Conservation (phyloP, 2,888 invertebrate genomes). For the Alloscopus bannaensis region DNA sequence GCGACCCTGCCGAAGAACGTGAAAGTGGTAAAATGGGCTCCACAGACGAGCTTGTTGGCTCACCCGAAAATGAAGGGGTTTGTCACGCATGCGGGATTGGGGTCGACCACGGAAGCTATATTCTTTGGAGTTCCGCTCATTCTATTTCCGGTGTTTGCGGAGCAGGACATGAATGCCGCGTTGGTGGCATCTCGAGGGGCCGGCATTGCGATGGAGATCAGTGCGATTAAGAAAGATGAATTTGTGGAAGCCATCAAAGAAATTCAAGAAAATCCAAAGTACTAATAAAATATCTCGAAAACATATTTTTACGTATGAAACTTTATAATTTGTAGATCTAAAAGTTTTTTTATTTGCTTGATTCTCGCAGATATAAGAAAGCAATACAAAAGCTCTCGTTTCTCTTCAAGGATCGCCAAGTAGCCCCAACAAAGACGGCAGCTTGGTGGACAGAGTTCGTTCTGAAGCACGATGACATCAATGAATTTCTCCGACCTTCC, state of each 20-base stretch:
- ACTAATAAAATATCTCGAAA: not conserved
- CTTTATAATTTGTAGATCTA: not conserved
- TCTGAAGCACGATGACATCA: not conserved
- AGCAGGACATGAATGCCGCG: slow-evolving; percentile 69
- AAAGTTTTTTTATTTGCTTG: not conserved
- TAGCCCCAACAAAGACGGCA: slow-evolving; percentile 29
- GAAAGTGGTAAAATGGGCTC: slow-evolving; percentile 40
- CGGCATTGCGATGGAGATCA: slow-evolving; percentile 67
- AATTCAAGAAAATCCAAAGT: slow-evolving; percentile 31
- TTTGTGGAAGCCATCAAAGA: slow-evolving; percentile 45
- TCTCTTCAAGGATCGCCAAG: slow-evolving; percentile 36
- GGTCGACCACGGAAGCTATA: slow-evolving; percentile 64
- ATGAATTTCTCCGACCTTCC: slow-evolving; percentile 8
- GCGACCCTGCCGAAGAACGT: slow-evolving; percentile 28
- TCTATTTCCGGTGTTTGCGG: slow-evolving; percentile 58
- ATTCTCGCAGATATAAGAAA: slow-evolving; percentile 31
- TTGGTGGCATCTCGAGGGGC: slow-evolving; percentile 33
- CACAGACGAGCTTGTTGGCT: slow-evolving; percentile 38
- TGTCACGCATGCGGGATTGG: slow-evolving; percentile 66
- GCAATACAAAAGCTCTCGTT: slow-evolving; percentile 11
- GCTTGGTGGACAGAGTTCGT: slow-evolving; percentile 28
- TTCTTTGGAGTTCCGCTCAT: slow-evolving; percentile 62
- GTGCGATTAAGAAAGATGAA: slow-evolving; percentile 39
- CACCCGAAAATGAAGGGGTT: slow-evolving; percentile 67
- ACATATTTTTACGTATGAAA: not conserved